A percentile compares a stretch with the other conserved stretches of the same genome.
phyloP scores from a whole-genome alignment of 2,113 vertebrate species.

The Xenus cinereus region DNA sequence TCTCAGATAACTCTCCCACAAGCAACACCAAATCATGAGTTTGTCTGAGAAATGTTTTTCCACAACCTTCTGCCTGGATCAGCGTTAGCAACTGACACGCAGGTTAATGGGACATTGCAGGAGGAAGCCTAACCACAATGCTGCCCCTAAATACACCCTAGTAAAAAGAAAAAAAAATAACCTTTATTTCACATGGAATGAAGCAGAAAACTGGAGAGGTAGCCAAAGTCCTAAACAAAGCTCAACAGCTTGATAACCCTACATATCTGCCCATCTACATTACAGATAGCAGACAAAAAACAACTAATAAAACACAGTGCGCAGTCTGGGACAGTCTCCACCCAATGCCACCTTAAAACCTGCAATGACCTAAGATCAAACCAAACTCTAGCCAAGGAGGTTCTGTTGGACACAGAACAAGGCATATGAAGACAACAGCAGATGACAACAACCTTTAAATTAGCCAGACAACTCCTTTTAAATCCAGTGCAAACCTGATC shows the following conservation, averaged over 20 bases:
- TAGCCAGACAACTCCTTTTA: not conserved
- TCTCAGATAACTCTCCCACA: not conserved
- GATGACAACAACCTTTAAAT: not conserved
- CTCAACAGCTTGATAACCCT: not conserved
- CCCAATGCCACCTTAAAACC: not conserved
- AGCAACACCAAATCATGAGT: not conserved
- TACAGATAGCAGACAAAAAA: not conserved
- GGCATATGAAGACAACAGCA: not conserved
- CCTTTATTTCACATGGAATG: not conserved
- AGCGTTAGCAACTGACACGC: rapidly evolving
- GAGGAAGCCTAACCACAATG: not conserved
- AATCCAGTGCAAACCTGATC: not conserved
- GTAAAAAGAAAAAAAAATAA: not conserved
- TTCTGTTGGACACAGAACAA: rapidly evolving
- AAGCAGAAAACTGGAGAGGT: not conserved
- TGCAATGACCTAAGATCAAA: not conserved
- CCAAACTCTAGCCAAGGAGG: not conserved
- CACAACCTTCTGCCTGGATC: not conserved
- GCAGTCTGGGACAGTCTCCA: not conserved
- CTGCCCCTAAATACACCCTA: not conserved
- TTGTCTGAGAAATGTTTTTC: not conserved
- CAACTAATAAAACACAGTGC: not conserved
- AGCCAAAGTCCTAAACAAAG: not conserved
- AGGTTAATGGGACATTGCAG: not conserved
- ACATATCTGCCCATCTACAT: not conserved